Percentiles rank a stretch among this genome's conserved stretches.
phyloP scores from a whole-genome alignment of 2,888 invertebrate species.

The Erpobdella octoculata region DNA sequence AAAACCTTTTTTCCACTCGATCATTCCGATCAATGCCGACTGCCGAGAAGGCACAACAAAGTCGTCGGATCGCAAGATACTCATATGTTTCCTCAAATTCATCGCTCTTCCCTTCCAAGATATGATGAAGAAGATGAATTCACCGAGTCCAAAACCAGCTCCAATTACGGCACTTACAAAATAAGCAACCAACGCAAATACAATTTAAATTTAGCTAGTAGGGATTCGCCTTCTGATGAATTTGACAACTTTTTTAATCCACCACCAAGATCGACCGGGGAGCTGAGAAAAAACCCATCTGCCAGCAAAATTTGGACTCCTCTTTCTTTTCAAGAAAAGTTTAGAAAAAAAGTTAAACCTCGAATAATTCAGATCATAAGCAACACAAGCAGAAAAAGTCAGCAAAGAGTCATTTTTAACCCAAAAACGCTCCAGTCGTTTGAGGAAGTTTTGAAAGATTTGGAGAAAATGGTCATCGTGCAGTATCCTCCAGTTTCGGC shows the following conservation, averaged over 20 bases:
- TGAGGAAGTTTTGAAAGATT: conserved; percentile 83
- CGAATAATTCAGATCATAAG: conserved; percentile 72
- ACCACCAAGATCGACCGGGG: not conserved
- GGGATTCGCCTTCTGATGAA: not conserved
- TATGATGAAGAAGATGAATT: not conserved
- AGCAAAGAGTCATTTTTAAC: conserved; percentile 48
- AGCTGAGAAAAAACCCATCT: not conserved
- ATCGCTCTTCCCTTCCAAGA: not conserved
- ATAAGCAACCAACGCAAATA: too few relatives aligned
- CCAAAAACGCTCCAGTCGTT: conserved; percentile 74
- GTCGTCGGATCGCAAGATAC: too few relatives aligned
- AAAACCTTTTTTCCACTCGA: conserved; percentile 11
- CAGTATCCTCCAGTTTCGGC: conserved; percentile 65
- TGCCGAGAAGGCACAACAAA: not conserved
- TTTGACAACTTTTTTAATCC: not conserved
- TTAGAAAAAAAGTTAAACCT: conserved; percentile 16
- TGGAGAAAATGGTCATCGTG: conserved; percentile 50
- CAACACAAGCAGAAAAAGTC: conserved; percentile 75
- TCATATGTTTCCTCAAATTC: too few relatives aligned
- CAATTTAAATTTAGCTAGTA: too few relatives aligned
- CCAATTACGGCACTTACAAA: too few relatives aligned
- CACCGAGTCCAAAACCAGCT: not conserved
- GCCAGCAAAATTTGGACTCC: conserved; percentile 9
- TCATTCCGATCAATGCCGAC: not conserved
- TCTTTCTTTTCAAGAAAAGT: not conserved